Evolutionary conservation across 2,113 vertebrate genomes (phyloP), one percentile per base, ranked within the genome.

Genomic region (Xyrauchen texanus): DNA sequence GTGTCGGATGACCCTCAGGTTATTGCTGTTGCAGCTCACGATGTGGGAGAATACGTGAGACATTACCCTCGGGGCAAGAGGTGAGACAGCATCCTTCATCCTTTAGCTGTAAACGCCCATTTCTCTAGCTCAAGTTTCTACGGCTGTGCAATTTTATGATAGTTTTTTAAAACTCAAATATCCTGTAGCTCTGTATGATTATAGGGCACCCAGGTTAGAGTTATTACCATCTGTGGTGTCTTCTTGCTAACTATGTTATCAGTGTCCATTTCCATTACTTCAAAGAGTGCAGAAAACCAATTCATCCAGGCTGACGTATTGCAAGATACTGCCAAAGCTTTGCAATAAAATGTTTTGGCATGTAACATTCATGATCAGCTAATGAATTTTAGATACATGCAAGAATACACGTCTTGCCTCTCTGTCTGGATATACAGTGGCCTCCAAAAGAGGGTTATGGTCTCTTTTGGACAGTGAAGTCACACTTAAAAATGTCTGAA

Each of bases 1-100:
- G 95, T 97, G 81, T 99, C 97, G 3, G 97, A 99, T 82, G 98
- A 99, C 76, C 98, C 98, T 0, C 97, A 99, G 51, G 97, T 99
- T 66, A 93, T 99, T 76, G 97, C 97, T 21, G 98, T 99, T 83
- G 97, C 97, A 77, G 97, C 98, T 82, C 98, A 99, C n/a, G 98
- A 99, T 10, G 88, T 99, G 15, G 98, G 98, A 76, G 98, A 99
- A 77, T 99, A 99, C 3, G 98, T 99, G 52, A 91, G 98, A 2
- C 98, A 99, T 88, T 99, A 99, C 83, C 98, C 97, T 34, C 94
- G 98, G 21, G 98, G 98, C 42, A 99, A 99, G 89, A 91, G 98
- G 98, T 98, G 90, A 68, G 81, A 45, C 10, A 7, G 5, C 46
- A 16, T 75, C 49, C 74, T 74, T 73, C 62, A 9, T 58, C 16